These are phyloP conservation scores for Puffinus mauretanicus DNA, from an alignment of 2,113 vertebrate species.

Conservation along the genomic window DNA sequence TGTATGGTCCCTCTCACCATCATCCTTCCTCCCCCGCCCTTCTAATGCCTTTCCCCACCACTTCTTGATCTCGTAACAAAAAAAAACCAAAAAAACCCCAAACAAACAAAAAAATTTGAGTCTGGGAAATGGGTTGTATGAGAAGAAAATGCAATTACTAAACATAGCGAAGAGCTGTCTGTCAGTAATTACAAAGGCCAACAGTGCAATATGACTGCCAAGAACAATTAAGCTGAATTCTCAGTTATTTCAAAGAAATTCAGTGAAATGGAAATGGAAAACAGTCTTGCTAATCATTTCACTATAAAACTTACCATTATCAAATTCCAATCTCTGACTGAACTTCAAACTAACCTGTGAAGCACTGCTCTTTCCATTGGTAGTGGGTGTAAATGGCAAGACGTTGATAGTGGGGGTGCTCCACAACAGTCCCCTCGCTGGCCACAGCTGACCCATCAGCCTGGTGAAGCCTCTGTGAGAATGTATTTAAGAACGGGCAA, in stretches of 20 bases:
- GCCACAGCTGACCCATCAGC: background rate
- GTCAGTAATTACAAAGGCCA: background rate
- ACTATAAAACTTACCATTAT: background rate
- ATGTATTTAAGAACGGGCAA: background rate
- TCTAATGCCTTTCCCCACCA: background rate
- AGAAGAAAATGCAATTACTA: background rate
- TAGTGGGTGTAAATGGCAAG: background rate
- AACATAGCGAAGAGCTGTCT: background rate
- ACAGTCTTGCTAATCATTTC: background rate
- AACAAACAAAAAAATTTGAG: background rate
- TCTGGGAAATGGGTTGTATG: background rate
- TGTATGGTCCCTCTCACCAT: background rate
- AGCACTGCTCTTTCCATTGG: background rate
- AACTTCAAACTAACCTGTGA: background rate
- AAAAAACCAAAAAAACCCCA: background rate
- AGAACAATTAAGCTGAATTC: background rate
- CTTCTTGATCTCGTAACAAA: background rate
- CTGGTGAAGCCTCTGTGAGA: background rate
- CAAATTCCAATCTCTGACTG: background rate
- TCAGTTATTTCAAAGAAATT: background rate
- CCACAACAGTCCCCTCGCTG: accelerated
- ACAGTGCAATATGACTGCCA: background rate
- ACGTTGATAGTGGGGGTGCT: background rate
- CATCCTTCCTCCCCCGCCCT: background rate
- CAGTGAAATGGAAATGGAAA: background rate